Evolutionary conservation across 2,888 invertebrate genomes (phyloP).

Genomic region (Harmothoe impar): DNA sequence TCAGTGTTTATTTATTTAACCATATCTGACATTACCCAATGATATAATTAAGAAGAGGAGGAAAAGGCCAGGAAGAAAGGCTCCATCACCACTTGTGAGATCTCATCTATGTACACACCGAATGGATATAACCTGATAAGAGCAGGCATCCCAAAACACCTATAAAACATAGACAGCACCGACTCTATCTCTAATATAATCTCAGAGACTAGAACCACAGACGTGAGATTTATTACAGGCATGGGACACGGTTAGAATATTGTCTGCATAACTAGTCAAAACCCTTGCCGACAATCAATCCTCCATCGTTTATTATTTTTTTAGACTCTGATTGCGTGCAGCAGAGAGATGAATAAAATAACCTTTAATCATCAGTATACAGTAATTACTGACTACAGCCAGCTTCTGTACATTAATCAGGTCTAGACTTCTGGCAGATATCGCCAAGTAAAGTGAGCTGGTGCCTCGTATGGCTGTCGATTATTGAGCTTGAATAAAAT

Average conservation of each 20-base stretch:
- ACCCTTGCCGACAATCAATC: no score
- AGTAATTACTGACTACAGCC: not conserved
- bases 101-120: not conserved
- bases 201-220: not conserved
- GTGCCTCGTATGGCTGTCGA: no score
- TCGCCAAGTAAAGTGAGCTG: no score
- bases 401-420: no score
- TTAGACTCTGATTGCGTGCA: not conserved
- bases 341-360: not conserved
- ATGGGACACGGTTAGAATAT: not conserved
- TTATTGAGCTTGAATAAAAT: no score
- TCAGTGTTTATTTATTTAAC: no score
- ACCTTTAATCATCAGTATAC: not conserved
- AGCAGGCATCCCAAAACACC: not conserved
- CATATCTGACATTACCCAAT: no score
- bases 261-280: not conserved
- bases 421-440: no score
- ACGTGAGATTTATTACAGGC: not conserved
- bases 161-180: not conserved
- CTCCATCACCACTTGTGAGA: not conserved
- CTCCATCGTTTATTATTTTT: no score
- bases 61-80: not conserved
- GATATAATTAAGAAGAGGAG: no score
- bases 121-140: conserved; percentile 1
- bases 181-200: not conserved